Percentiles rank a stretch among this genome's conserved stretches.
phyloP scores from a whole-genome alignment of 1,140 invertebrate species.

The Brachionus koreanus region DNA sequence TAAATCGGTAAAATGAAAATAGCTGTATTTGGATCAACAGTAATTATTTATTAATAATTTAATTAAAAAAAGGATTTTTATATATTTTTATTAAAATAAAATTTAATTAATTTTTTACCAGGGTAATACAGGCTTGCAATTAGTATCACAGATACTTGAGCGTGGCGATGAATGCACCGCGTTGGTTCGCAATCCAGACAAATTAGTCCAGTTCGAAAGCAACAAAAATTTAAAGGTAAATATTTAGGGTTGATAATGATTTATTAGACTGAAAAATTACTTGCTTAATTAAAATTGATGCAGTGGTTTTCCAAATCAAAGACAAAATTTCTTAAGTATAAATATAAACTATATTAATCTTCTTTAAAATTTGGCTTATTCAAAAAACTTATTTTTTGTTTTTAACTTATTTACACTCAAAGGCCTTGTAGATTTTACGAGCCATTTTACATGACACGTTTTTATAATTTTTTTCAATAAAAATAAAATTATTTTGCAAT shows the following conservation, averaged over 20 bases:
- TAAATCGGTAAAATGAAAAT: constrained; percentile 29
- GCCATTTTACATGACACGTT: too few relatives aligned
- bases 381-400: too few relatives aligned
- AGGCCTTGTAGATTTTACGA: too few relatives aligned
- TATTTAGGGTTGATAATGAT: neutral
- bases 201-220: neutral
- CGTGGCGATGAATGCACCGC: constrained; percentile 51
- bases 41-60: neutral
- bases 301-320: too few relatives aligned
- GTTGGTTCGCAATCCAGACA: constrained; percentile 51
- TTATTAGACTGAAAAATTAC: neutral
- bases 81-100: too few relatives aligned
- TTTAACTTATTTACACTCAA: too few relatives aligned
- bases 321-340: too few relatives aligned
- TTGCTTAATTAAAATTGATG: too few relatives aligned
- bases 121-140: constrained; percentile 53
- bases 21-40: constrained; percentile 37
- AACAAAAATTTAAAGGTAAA: constrained; percentile 35
- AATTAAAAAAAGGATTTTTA: neutral
- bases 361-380: too few relatives aligned
- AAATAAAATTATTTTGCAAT: too few relatives aligned
- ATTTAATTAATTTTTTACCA: neutral
- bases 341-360: too few relatives aligned
- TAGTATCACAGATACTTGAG: constrained; percentile 53
- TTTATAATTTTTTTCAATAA: too few relatives aligned